phyloP scores from a whole-genome alignment of 2,113 vertebrate species.

The Eulemur macaco region DNA sequence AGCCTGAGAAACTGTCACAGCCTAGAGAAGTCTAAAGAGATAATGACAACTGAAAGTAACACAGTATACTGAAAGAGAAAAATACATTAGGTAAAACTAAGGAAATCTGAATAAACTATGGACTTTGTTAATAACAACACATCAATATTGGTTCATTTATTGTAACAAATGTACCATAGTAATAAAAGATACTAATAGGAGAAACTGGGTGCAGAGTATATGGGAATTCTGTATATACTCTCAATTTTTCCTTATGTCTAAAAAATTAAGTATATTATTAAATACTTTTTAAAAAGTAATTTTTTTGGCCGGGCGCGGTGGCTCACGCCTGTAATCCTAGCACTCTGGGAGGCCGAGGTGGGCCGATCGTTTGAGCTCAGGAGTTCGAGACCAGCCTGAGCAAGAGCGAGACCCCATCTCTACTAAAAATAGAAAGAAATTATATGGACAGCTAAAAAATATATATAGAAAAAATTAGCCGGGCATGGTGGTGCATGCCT shows the following conservation, averaged over 20 bases:
- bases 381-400: too few species aligned
- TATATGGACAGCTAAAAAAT: too few species aligned
- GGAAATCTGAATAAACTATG: background rate
- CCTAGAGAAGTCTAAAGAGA: background rate
- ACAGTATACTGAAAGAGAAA: background rate
- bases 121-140: background rate
- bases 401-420: too few species aligned
- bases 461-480: too few species aligned
- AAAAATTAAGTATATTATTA: background rate
- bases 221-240: background rate
- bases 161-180: background rate
- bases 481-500: too few species aligned
- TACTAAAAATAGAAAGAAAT: too few species aligned
- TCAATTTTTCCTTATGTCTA: background rate
- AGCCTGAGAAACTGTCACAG: background rate
- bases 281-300: background rate
- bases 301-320: background rate
- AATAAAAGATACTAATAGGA: background rate
- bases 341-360: too few species aligned
- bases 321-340: too few species aligned
- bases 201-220: background rate
- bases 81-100: background rate
- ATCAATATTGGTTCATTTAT: background rate
- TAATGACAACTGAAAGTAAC: background rate
- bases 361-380: too few species aligned